Evolutionary conservation across 2,113 vertebrate genomes (phyloP).

Genomic region (Erythrolamprus reginae): DNA sequence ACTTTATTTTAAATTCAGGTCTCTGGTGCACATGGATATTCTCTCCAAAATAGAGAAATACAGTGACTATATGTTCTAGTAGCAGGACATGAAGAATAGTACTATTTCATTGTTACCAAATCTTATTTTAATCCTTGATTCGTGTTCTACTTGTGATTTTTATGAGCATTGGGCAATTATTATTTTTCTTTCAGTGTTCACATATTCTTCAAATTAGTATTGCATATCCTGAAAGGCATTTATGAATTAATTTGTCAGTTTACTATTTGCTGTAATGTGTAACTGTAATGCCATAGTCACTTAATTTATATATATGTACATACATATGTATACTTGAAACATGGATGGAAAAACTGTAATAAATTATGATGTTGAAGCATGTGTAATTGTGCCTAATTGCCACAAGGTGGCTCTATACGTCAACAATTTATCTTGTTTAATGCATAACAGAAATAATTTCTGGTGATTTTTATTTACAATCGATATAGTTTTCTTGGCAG

Average conservation of each 20-base stretch:
- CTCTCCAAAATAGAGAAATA: too few relatives aligned
- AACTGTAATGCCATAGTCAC: not conserved
- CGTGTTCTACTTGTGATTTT: not conserved
- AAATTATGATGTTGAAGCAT: not conserved
- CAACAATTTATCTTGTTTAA: constrained; percentile 23
- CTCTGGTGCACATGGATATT: too few relatives aligned
- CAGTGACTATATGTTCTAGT: not conserved
- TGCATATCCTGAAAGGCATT: not conserved
- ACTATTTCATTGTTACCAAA: not conserved
- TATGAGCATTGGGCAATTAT: not conserved
- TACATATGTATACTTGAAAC: not conserved
- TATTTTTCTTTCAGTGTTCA: not conserved
- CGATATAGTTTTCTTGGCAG: not conserved
- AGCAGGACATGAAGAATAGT: not conserved
- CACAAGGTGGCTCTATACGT: constrained; percentile 55
- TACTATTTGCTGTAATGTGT: not conserved
- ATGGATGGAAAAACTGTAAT: not conserved
- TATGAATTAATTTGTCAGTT: not conserved
- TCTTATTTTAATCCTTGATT: not conserved
- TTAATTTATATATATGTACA: not conserved
- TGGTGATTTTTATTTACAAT: not conserved
- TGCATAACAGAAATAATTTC: not conserved
- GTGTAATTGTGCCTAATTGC: constrained; percentile 17
- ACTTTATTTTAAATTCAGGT: not conserved
- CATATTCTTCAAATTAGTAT: not conserved